Base-by-base conservation (phyloP, 2,113 vertebrate genomes). In the Ursus arctos region DNA sequence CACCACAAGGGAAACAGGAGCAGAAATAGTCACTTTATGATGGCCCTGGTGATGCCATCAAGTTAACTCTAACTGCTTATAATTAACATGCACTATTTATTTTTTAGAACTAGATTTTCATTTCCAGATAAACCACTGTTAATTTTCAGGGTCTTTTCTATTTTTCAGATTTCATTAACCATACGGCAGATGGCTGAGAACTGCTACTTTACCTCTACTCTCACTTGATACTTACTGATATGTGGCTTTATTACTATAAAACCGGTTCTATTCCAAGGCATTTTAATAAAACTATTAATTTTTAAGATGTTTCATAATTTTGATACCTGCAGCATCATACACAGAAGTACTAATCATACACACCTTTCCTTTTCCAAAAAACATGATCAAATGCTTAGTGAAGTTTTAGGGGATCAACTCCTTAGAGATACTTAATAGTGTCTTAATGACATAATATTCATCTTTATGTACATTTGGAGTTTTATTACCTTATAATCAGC, bases 221-320 rank as follows among this genome's bases (percentile, higher is more conserved):
- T 95, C 81, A 94, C 67, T 80, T 92, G 51, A 63, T 28, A 79
- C 49, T 81, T 63, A 91, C 3, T 93, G 76, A n/a, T 43, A 93
- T 4, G 22, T 91, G 31, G 40, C 24, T 96, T 89, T 88, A 86
- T 55, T 88, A 90, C 19, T 82, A 3, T 18, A 85, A 95, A 8
- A 57, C 11, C 28, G 5, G 69, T n/a, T 69, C 31, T 61, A 79
- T 59, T 67, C 9, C n/a, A 91, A 88, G 7, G 40, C 18, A 93
- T 88, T 91, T 88, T 77, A 91, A 96, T n/a, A 93, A 86, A 97
- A 67, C 33, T 63, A 18, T 59, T 76, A 85, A 76, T 88, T 94
- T 77, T 84, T 77, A 81, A 85, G 82, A 28, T 86, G 33, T 36
- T 84, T 28, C 21, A 86, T 67, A 55, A 36, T 67, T 86, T 67